These are phyloP conservation scores for Dilophus febrilis DNA, from an alignment of 2,888 invertebrate species.

Conservation along the genomic window DNA sequence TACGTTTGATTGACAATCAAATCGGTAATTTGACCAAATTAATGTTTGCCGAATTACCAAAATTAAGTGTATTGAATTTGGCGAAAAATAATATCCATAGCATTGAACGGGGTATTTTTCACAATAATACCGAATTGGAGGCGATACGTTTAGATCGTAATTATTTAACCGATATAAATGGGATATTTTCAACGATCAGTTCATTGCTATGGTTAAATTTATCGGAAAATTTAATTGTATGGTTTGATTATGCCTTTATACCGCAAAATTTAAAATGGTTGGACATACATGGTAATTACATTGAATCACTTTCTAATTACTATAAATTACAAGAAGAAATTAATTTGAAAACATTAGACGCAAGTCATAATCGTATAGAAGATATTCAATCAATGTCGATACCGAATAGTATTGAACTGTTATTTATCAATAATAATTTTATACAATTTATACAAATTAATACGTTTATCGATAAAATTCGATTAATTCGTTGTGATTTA, in stretches of 20 bases:
- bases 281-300: slow-evolving; percentile 79
- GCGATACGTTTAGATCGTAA: slow-evolving; percentile 79
- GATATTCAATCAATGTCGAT: slow-evolving; percentile 71
- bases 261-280: slow-evolving; percentile 80
- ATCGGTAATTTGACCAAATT: slow-evolving; percentile 68
- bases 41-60: slow-evolving; percentile 74
- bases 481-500: slow-evolving; percentile 73
- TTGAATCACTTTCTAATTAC: slow-evolving; percentile 74
- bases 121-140: slow-evolving; percentile 62
- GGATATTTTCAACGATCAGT: slow-evolving; percentile 71
- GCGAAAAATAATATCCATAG: slow-evolving; percentile 78
- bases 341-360: slow-evolving; percentile 68
- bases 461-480: slow-evolving; percentile 72
- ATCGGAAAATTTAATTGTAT: slow-evolving; percentile 78
- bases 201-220: slow-evolving; percentile 74
- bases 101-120: slow-evolving; percentile 71
- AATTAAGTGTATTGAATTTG: slow-evolving; percentile 69
- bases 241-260: slow-evolving; percentile 87
- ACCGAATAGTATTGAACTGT: slow-evolving; percentile 71
- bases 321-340: slow-evolving; percentile 71
- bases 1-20: slow-evolving; percentile 78
- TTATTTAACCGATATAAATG: slow-evolving; percentile 75
- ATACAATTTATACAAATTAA: slow-evolving; percentile 65
- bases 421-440: slow-evolving; percentile 80
- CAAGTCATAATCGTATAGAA: slow-evolving; percentile 73